Conservation (phyloP, 2,113 vertebrate species). For the Motacilla alba region DNA sequence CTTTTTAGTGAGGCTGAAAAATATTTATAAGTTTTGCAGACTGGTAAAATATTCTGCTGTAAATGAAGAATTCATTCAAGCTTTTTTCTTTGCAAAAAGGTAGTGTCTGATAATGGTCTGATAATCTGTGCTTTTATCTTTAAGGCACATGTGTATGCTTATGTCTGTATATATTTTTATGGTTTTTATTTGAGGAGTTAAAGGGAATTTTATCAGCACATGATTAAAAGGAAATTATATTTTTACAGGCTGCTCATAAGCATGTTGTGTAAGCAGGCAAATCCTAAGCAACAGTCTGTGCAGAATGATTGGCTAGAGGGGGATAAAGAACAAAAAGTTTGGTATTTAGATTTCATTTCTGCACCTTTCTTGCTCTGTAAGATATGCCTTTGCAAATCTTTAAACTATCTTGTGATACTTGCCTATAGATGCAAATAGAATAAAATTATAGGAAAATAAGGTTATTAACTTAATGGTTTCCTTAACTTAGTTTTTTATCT, state of each 20-base stretch:
- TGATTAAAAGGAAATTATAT: neutral
- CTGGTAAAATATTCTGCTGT: neutral
- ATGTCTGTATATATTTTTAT: neutral
- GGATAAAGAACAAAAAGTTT: neutral
- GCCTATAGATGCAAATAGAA: neutral
- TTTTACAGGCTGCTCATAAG: neutral
- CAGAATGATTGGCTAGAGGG: neutral
- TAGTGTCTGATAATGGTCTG: neutral
- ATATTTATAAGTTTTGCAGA: neutral
- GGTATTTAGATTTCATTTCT: neutral
- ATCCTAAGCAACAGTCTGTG: neutral
- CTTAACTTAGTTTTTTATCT: neutral
- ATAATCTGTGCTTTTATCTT: neutral
- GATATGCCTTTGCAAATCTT: neutral
- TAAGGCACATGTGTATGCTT: neutral
- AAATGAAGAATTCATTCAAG: neutral
- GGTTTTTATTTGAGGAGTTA: neutral
- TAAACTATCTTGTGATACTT: neutral
- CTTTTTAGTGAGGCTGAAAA: neutral
- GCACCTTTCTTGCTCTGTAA: neutral
- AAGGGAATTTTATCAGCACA: neutral
- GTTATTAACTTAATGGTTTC: neutral
- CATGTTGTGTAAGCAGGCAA: constrained; percentile 2
- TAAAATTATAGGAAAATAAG: neutral
- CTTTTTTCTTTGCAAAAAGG: neutral